phyloP scores from a whole-genome alignment of 2,888 invertebrate species.

The Hoplodrina ambigua region DNA sequence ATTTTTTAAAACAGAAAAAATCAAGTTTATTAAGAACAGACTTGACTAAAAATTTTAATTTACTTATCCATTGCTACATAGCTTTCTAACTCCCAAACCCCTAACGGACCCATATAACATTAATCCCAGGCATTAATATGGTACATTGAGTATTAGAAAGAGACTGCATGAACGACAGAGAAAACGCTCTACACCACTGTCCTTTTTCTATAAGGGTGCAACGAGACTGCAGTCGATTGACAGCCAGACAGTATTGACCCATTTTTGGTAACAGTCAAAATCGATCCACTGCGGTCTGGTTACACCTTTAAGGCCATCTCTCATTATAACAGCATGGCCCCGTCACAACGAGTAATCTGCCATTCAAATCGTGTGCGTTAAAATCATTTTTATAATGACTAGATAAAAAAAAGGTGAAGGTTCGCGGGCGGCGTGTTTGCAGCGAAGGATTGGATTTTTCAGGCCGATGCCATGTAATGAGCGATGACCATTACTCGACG shows the following conservation, averaged over 20 bases:
- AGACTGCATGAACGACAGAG: background rate
- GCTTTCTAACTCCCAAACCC: slow-evolving; percentile 1
- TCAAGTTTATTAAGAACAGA: background rate
- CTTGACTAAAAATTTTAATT: background rate
- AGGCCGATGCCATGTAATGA: no score
- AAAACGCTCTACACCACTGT: no score
- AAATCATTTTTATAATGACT: no score
- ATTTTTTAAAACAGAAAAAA: background rate
- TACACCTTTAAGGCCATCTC: no score
- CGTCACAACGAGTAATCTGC: no score
- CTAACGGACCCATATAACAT: background rate
- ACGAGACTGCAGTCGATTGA: background rate
- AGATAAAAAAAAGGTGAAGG: background rate
- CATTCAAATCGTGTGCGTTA: no score
- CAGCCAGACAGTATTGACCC: background rate
- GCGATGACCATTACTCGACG: background rate
- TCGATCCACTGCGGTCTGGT: background rate
- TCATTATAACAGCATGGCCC: no score
- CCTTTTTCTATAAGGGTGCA: background rate
- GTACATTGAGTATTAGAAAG: background rate
- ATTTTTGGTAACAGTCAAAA: background rate
- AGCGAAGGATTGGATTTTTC: no score
- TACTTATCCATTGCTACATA: background rate
- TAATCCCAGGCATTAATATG: background rate
- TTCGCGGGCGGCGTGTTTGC: background rate